These are phyloP conservation scores for Phaedon cochleariae DNA, from an alignment of 2,888 invertebrate species.

Conservation along the genomic window DNA sequence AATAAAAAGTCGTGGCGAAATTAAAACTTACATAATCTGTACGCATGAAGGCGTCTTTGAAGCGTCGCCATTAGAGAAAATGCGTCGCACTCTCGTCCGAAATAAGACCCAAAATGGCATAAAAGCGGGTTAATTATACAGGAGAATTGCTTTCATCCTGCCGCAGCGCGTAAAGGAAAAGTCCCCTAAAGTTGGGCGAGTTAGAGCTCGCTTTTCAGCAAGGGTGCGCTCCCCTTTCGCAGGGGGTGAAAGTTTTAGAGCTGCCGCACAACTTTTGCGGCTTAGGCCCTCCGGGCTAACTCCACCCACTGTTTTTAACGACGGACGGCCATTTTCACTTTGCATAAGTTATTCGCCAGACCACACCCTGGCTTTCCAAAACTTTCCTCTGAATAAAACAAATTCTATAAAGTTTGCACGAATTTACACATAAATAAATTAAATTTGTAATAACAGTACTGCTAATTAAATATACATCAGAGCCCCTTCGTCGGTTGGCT, in stretches of 20 bases:
- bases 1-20: constrained; percentile 40
- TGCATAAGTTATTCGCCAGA: constrained; percentile 61
- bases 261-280: constrained; percentile 63
- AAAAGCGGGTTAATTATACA: constrained; percentile 61
- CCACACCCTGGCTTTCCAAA: constrained; percentile 54
- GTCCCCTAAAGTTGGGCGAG: constrained; percentile 51
- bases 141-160: constrained; percentile 57
- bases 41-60: constrained; percentile 57
- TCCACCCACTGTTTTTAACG: constrained; percentile 62
- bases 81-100: constrained; percentile 52
- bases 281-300: constrained; percentile 58
- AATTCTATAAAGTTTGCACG: constrained; percentile 42
- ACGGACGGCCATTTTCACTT: constrained; percentile 62
- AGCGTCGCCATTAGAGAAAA: constrained; percentile 52
- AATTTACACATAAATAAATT: constrained; percentile 47
- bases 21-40: constrained; percentile 56
- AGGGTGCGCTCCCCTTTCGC: constrained; percentile 46
- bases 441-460: constrained; percentile 46
- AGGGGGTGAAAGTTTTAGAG: constrained; percentile 61
- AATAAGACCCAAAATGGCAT: constrained; percentile 58
- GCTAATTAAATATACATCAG: constrained; percentile 43
- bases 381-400: constrained; percentile 42
- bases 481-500: constrained; percentile 28
- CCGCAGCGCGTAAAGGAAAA: constrained; percentile 53
- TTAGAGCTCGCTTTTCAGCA: constrained; percentile 55